Base-by-base conservation (phyloP, 2,888 invertebrate species). In the Boloria selene region DNA sequence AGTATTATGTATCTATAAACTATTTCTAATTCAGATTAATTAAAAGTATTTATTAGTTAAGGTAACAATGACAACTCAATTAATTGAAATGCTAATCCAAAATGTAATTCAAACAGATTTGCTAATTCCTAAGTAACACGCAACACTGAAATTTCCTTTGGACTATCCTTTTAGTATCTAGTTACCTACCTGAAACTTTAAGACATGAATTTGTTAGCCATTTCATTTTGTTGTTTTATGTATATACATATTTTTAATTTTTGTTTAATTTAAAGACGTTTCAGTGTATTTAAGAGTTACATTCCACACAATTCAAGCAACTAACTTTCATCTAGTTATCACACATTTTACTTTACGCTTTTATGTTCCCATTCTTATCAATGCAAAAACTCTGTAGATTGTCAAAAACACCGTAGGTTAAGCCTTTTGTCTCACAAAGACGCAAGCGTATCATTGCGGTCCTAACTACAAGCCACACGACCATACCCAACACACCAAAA, bases 401-500 rank as follows among this genome's bases (percentile, higher is more conserved):
- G 68, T 70, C 69, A 70, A 71, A 67, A 73, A 71, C 71, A 65
- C 73, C 75, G 77, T 78, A 77, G 74, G 74, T 71, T 70, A 77
- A 85, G 85, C 84, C 76, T 71, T 75, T 80, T 79, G 82, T 81
- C 83, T 81, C 77, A 82, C 86, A 89, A 74, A 73, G 74, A 78
- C 86, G 85, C 80, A 87, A 90, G 90, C 89, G 75, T 61, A 51
- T 61, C 63, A 77, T 79, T 79, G 83, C 85, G 72, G 66, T 74
- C 85, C 81, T 84, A 88, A 83, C 88, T 88, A 88, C 88, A 87
- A 88, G 88, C 88, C 74, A 76, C 75, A 75, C 75, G 82, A 86
- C 86, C 87, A 89, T 88, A 90, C 85, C 90, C 90, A 90, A 90
- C 83, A 90, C 86, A 88, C 80, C 77, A 86, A 86, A 84, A 84